Evolutionary conservation across 2,113 vertebrate species (phyloP), one percentile per base, ranked within the genome.

Genomic region (Nannospalax galili): DNA sequence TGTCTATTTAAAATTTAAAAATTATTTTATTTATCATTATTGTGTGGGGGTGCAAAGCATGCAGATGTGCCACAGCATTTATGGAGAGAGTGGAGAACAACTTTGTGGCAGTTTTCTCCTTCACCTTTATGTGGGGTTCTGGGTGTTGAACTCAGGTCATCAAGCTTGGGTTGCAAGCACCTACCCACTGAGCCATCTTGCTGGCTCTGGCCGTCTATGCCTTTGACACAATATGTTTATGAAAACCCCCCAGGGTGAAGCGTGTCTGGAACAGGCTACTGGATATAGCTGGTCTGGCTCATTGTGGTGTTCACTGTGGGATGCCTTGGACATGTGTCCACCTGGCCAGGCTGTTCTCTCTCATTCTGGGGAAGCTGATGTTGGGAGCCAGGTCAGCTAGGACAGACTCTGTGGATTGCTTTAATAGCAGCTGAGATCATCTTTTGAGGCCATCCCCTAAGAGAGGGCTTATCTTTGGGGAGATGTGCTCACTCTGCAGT

Each of bases 231-330:
- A 32, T 58, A 17, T 58, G 80, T 35, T 65, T 11, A 67, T 16
- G 15, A 35, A 7, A 67, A 42, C 37, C 5, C 11, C 19, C 35
- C 30, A 40, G 20, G 37, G 12, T 22, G 15, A 16, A n/a, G 7
- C 6, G 11, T 37, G 74, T 26, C 69, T 42, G 0, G 3, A 1
- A 10, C 75, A 52, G 35, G 35, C 48, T 2, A 19, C 42, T 14
- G 28, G 48, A 3, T 42, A 16, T 30, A n/a, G 15, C 16, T 6
- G 58, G 72, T 32, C 72, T 48, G 0, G 17, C 3, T 32, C 10
- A 1, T 4, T 3, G 56, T 17, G 62, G 2, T 3, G 28, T 56
- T 26, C 26, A 26, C 58, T 16, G 0, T n/a, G 8, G 1, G 42
- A 42, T 2, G 7, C 30, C 75, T 62, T 45, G 77, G 20, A 16